Base-by-base conservation (phyloP, 1,140 invertebrate species). In the Condylostylus longicornis region DNA sequence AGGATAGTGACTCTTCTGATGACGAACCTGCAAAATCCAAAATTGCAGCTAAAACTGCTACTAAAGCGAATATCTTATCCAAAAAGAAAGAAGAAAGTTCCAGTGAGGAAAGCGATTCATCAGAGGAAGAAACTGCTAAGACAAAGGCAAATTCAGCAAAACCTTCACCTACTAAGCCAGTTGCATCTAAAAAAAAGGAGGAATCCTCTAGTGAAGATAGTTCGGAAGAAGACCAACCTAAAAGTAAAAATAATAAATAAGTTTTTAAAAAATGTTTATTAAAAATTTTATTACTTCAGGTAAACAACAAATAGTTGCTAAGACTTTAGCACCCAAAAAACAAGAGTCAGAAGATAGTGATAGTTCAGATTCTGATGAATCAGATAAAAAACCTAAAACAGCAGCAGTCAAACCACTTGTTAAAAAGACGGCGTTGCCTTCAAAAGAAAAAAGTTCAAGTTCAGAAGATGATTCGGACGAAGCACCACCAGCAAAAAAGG, bases 171-270 rank as follows among this genome's bases (percentile, higher is more conserved):
- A 17, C 29, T 13, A 10, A 10, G 7, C 7, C 29, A 31, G 7
- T 6, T 10, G 29, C 29, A 43, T 33, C 5, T 25, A 33, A 7
- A 49, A 36, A 36, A n/a, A 36, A 27, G 31, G 27, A 55, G 20
- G 38, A 53, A 40, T 50, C 48, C 13, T 50, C 48, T 1, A 54
- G 49, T 13, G 44, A 62, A 10, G 62, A 64, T 35, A 43, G 35
- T 5, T 49, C 41, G n/a, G 47, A 41, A 8, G 50, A 50, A 60
- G 44, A 47, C 1, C 32, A 38, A 21, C 29, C 19, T 49, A 53
- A 37, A n/a, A n/a, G n/a, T n/a, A n/a, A n/a, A n/a, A n/a, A n/a
- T n/a, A n/a, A n/a, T n/a, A n/a, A n/a, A n/a, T n/a, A n/a, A n/a
- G n/a, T n/a, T n/a, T n/a, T n/a, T n/a, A n/a, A n/a, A n/a, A n/a